phyloP scores from a whole-genome alignment of 2,888 invertebrate genomes.

The Agapetus fuscipes region DNA sequence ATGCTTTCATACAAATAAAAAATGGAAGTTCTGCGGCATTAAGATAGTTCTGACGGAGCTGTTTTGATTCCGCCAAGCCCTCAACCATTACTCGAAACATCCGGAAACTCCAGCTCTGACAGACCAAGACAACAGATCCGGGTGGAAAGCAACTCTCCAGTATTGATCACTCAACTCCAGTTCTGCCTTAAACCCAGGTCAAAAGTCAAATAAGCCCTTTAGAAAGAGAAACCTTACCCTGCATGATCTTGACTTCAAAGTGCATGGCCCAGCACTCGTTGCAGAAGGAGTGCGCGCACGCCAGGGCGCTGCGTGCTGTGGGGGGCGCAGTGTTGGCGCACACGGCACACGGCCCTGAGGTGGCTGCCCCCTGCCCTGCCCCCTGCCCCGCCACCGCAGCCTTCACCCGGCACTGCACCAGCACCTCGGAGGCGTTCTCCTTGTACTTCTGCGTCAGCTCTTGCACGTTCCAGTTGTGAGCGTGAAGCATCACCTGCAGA shows the following conservation, averaged over 20 bases:
- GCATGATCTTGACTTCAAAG: constrained; percentile 92
- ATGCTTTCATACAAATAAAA: no score
- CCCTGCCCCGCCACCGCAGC: constrained; percentile 25
- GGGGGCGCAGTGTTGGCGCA: constrained; percentile 60
- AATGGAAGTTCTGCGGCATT: no score
- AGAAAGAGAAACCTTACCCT: constrained; percentile 58
- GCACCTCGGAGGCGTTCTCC: constrained; percentile 60
- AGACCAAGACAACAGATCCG: no score
- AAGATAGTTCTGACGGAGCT: no score
- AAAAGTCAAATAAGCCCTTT: no score
- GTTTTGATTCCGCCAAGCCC: no score
- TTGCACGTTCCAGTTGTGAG: constrained; percentile 81
- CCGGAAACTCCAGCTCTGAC: no score
- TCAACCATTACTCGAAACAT: no score
- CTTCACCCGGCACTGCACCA: constrained; percentile 43
- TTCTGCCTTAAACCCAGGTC: no score
- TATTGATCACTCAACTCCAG: no score
- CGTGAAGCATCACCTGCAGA: constrained; percentile 69
- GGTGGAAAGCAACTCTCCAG: no score
- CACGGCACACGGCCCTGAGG: constrained; percentile 54
- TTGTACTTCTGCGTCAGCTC: constrained; percentile 75
- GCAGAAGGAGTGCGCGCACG: constrained; percentile 91
- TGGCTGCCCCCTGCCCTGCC: constrained; percentile 30
- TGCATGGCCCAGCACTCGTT: constrained; percentile 94
- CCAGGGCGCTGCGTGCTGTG: constrained; percentile 68